phyloP scores from a whole-genome alignment of 2,888 invertebrate species.

The Synergus laeviventris region DNA sequence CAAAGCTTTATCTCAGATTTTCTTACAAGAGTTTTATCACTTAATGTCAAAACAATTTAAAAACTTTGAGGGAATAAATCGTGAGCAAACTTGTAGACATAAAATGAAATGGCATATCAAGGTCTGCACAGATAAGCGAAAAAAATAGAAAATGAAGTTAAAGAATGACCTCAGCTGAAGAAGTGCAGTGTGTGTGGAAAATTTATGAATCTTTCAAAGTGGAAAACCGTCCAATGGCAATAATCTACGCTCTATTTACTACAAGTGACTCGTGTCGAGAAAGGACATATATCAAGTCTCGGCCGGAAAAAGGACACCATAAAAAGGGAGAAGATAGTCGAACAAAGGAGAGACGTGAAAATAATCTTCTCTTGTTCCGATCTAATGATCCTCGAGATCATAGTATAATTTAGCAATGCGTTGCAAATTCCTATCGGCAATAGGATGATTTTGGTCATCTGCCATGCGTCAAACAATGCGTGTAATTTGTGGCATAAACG shows the following conservation, averaged over 20 bases:
- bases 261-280: slow-evolving; percentile 60
- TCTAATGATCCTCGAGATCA: slow-evolving; percentile 42
- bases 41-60: no score
- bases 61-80: no score
- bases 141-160: neutral
- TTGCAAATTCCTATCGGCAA: neutral
- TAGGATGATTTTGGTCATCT: slow-evolving; percentile 60
- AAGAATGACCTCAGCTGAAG: slow-evolving; percentile 21
- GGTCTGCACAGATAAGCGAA: neutral
- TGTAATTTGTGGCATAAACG: slow-evolving; percentile 70
- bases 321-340: slow-evolving; percentile 38
- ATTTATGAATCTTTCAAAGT: slow-evolving; percentile 36
- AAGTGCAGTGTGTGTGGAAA: slow-evolving; percentile 19
- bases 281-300: slow-evolving; percentile 38
- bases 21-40: no score
- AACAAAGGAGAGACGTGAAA: slow-evolving; percentile 55
- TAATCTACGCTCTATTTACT: slow-evolving; percentile 65
- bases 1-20: neutral
- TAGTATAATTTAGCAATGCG: slow-evolving; percentile 38
- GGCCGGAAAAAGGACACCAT: slow-evolving; percentile 56
- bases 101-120: slow-evolving; percentile 1
- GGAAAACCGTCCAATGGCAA: slow-evolving; percentile 53
- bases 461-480: slow-evolving; percentile 71
- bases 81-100: no score
- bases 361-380: slow-evolving; percentile 58